Base-by-base conservation (phyloP, 1,140 invertebrate species). In the Saxidomus purpurata region DNA sequence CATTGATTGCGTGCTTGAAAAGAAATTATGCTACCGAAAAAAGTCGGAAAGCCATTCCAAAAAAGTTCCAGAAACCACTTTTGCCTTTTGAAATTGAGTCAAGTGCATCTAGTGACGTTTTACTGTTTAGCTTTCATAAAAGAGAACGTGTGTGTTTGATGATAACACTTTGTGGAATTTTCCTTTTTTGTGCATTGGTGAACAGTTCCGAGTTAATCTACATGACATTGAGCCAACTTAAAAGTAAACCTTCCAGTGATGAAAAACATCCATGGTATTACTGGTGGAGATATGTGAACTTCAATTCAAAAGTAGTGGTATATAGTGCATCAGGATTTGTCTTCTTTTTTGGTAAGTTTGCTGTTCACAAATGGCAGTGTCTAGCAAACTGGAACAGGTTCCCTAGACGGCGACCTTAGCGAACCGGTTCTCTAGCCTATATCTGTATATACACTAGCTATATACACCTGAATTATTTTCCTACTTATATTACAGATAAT, bases 241-340 rank as follows among this genome's bases (percentile, higher is more conserved):
- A 63, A 69, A 1, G 9, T 19, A 22, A 0, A 17, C 31, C 38
- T 25, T 2, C 8, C 6, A 17, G 31, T 28, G n/a, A 83, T 3
- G 19, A 67, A 47, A 38, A 67, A 43, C 11, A 61, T 28, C 63
- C 80, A 61, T 63, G 38, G 59, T 63, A 79, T 79, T 52, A n/a
- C 17, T 83, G 80, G 80, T 83, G 80, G 80, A 83, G 25, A 69
- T n/a, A 67, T 15, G 17, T 83, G 6, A 36, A 85, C 71, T 36
- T 76, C 52, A 43, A 34, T 34, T 31, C 49, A 36, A 36, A 74
- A 0, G 22, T 19, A n/a, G 9, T 71, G 1, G 52, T 17, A 55
- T 28, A 28, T 52, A 25, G 36, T 3, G 34, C 36, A 55, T 31
- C 40, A 17, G 36, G 36, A 15, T 22, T 67, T 49, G 9, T 63